Evolutionary conservation across 1,140 invertebrate genomes (phyloP).

Genomic region (Drosophila serrata): DNA sequence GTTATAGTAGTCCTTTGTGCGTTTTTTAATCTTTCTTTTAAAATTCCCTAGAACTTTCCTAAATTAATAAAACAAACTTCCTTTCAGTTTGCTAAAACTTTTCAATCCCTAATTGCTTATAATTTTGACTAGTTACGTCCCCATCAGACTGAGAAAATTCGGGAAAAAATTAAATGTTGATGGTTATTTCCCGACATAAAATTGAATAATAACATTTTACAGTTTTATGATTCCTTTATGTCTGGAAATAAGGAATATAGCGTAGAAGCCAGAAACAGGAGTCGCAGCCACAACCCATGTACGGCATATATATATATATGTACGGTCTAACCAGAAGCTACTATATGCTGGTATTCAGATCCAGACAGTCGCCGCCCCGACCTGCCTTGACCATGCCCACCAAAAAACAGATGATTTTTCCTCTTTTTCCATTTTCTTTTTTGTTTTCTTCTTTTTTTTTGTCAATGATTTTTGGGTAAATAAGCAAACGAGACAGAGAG

Average conservation of each 20-base stretch:
- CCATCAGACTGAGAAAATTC: constrained; percentile 3
- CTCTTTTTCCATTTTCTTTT: constrained; percentile 4
- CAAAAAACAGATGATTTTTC: constrained; percentile 52
- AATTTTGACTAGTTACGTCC: constrained; percentile 7
- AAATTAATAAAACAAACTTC: background rate
- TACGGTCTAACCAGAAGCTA: constrained; percentile 19
- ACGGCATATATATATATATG: constrained; percentile 39
- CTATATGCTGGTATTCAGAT: constrained; percentile 26
- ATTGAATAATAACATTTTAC: constrained; percentile 80
- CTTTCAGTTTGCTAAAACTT: background rate
- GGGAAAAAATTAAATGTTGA: constrained; percentile 13
- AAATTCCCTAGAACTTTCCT: background rate
- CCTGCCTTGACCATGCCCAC: constrained; percentile 81
- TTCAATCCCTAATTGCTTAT: constrained; percentile 8
- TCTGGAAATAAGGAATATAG: constrained; percentile 32
- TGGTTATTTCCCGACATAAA: constrained; percentile 49
- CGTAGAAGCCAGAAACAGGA: constrained; percentile 16
- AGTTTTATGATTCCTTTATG: constrained; percentile 79
- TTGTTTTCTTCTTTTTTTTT: constrained; percentile 12
- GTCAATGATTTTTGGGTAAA: constrained; percentile 58
- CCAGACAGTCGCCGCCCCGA: constrained; percentile 48
- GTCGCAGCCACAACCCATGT: constrained; percentile 62
- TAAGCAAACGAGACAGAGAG: constrained; percentile 48
- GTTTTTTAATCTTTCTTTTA: background rate
- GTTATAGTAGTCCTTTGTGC: background rate